Percentiles rank a stretch among this genome's conserved stretches.
phyloP scores from a whole-genome alignment of 2,113 vertebrate species.

The Notarius quadriscutis region DNA sequence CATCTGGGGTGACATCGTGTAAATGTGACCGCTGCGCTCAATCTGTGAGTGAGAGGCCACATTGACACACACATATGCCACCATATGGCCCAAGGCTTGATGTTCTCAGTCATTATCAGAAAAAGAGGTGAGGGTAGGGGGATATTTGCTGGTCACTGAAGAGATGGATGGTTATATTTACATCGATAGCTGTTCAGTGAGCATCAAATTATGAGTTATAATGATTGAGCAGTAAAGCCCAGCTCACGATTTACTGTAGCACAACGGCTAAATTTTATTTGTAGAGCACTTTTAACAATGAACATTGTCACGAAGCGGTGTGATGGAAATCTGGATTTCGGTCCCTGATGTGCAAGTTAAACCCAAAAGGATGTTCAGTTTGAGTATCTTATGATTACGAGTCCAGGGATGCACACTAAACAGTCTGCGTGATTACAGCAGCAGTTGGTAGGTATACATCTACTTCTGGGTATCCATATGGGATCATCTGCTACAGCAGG shows the following conservation, averaged over 20 bases:
- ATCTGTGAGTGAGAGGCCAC: constrained; percentile 46
- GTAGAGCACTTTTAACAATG: background rate
- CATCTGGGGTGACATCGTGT: constrained; percentile 56
- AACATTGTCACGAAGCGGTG: background rate
- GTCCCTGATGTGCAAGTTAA: background rate
- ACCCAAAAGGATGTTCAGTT: background rate
- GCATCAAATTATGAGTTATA: background rate
- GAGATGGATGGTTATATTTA: background rate
- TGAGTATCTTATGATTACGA: background rate
- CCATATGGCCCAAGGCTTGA: constrained; percentile 46
- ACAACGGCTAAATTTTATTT: background rate
- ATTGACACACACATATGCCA: constrained; percentile 52
- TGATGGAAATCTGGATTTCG: background rate
- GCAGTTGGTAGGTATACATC: background rate
- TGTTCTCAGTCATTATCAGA: constrained; percentile 38
- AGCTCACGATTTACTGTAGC: background rate
- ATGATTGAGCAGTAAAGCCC: background rate
- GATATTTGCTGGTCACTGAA: constrained; percentile 1
- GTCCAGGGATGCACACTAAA: background rate
- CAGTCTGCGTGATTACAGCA: background rate
- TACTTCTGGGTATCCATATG: background rate
- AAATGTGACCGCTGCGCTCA: constrained; percentile 56
- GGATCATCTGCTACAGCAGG: background rate
- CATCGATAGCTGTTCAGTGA: background rate
- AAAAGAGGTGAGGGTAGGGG: constrained; percentile 6